Base-by-base conservation (phyloP, 2,113 vertebrate species). In the Bos javanicus region DNA sequence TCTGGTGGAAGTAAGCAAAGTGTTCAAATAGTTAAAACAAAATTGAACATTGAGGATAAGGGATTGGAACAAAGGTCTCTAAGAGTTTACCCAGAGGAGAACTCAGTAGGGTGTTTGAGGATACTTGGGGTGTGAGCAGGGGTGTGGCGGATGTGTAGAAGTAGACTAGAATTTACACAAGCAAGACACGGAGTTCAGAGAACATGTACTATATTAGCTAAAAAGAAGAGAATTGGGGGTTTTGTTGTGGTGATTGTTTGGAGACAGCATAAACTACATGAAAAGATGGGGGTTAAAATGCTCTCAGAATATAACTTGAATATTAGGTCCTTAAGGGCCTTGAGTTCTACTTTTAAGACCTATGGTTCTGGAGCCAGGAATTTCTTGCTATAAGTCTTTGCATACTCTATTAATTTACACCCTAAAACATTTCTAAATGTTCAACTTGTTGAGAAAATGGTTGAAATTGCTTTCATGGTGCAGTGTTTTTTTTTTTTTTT, bases 321-420 rank as follows among this genome's bases (percentile, higher is more conserved):
- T 94, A 87, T 86, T 48, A 46, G 48, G 15, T 30, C 21, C 83
- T 94, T 56, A 78, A 90, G 19, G 43, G 71, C 17, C 33, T 28
- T 67, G 95, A 50, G 50, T 12, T 17, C 26, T 46, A 85, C 60
- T n/a, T 62, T 36, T 60, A 78, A 90, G 30, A 83, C 6, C 28
- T 74, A 52, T 56, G 87, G 76, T 92, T 89, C 50, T 90, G 28
- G 25, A 64, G 67, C 25, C 28, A 86, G 50, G 6, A 59, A 84
- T 84, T 91, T 91, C 86, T 90, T 6, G 17, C 36, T 86, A 50
- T 84, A 60, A 94, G 74, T 93, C 36, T 91, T 94, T 81, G 7
- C 6, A n/a, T 83, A 23, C 3, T 56, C 23, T 39, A 88, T 95
- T 97, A 92, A 95, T 95, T 96, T 87, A 39, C 23, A 91, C 21